Evolutionary conservation across 2,113 vertebrate genomes (phyloP).

Genomic region (Oncorhynchus nerka): DNA sequence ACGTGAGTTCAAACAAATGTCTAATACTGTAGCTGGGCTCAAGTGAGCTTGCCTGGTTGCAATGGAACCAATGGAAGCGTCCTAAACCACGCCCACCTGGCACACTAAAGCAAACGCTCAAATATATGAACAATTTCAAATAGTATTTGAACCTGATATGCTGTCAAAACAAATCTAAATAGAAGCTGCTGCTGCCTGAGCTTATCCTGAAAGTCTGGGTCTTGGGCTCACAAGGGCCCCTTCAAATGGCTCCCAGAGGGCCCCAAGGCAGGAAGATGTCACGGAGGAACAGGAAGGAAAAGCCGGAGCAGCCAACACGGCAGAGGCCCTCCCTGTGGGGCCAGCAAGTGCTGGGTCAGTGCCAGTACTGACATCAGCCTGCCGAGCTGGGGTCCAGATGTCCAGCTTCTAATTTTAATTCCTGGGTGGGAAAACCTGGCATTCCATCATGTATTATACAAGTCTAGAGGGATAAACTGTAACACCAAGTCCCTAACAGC

Average conservation of each 20-base stretch:
- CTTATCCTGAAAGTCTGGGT: constrained; percentile 49
- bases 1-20: neutral
- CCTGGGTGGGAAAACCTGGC: constrained; percentile 28
- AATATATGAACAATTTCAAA: too few relatives aligned
- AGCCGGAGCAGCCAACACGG: constrained; percentile 45
- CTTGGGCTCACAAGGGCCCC: constrained; percentile 39
- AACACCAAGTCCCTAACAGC: neutral
- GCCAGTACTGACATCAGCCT: constrained; percentile 86
- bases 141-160: constrained; percentile 37
- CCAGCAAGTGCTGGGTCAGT: constrained; percentile 66
- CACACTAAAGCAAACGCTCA: too few relatives aligned
- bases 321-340: constrained; percentile 80
- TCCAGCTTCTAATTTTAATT: constrained; percentile 43
- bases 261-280: constrained; percentile 88
- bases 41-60: too few relatives aligned
- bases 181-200: constrained; percentile 49
- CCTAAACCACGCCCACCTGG: too few relatives aligned
- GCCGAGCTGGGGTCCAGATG: constrained; percentile 59
- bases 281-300: constrained; percentile 89
- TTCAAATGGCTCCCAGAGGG: constrained; percentile 73
- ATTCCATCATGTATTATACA: neutral
- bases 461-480: neutral
- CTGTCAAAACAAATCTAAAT: constrained; percentile 42
- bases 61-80: too few relatives aligned
- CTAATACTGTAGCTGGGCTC: too few relatives aligned